Conservation (phyloP, 2,113 vertebrate genomes). For the Megaptera novaeangliae region DNA sequence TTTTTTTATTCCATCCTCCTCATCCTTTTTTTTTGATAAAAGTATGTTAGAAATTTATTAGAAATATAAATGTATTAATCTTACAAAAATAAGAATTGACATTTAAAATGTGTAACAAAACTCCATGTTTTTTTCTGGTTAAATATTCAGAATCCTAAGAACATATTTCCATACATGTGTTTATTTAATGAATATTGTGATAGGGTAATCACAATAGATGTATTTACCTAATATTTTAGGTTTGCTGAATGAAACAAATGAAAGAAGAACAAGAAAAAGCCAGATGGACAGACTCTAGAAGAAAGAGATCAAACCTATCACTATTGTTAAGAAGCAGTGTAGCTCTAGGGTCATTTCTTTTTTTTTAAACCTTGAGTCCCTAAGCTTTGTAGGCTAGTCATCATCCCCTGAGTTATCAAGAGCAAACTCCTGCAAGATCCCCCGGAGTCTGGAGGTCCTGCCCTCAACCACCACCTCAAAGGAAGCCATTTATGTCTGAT, state of each 20-base stretch:
- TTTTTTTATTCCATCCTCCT: neutral
- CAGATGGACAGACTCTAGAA: constrained; percentile 88
- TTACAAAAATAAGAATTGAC: neutral
- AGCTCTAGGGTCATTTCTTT: neutral
- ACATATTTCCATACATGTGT: neutral
- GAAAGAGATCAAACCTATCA: constrained; percentile 80
- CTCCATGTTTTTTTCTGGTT: neutral
- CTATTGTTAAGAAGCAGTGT: neutral
- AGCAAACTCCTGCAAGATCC: neutral
- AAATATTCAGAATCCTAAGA: neutral
- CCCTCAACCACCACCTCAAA: neutral
- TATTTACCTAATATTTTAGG: constrained; percentile 78
- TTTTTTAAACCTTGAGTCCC: neutral
- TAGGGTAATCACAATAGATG: neutral
- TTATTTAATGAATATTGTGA: neutral
- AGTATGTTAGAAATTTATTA: neutral
- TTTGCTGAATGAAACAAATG: constrained; percentile 89
- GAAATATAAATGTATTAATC: neutral
- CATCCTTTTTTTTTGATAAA: neutral
- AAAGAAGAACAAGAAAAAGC: constrained; percentile 87
- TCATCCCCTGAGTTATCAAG: neutral
- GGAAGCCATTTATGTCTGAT: neutral
- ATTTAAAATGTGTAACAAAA: neutral
- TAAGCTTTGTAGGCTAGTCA: neutral
- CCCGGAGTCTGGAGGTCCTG: neutral